phyloP scores from a whole-genome alignment of 2,888 invertebrate genomes.

The Andrena praecox region DNA sequence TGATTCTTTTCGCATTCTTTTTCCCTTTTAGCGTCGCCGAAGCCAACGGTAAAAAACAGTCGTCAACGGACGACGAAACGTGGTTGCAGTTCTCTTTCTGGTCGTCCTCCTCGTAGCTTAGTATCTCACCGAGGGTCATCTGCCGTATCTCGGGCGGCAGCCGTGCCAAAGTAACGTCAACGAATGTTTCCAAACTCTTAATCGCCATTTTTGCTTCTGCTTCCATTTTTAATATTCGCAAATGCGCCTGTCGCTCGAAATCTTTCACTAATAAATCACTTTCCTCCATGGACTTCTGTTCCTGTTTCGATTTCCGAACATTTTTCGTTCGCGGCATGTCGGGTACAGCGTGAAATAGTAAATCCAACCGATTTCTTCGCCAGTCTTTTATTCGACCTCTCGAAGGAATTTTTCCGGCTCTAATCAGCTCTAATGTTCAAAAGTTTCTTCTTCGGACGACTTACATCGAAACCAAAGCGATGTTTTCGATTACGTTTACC shows the following conservation, averaged over 20 bases:
- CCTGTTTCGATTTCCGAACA: conserved; percentile 63
- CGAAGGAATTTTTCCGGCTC: not conserved
- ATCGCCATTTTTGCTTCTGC: conserved; percentile 66
- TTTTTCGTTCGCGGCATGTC: conserved; percentile 81
- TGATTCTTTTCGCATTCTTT: conserved; percentile 64
- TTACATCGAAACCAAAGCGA: conserved; percentile 1
- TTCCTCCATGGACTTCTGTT: conserved; percentile 61
- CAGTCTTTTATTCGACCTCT: not conserved
- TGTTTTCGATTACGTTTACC: conserved; percentile 39
- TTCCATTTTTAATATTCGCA: conserved; percentile 70
- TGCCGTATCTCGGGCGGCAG: conserved; percentile 73
- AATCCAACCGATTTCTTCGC: not conserved
- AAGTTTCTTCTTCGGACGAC: not conserved
- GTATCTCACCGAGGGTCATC: conserved; percentile 73
- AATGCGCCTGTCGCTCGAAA: conserved; percentile 71
- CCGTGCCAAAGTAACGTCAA: conserved; percentile 67
- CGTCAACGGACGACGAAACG: conserved; percentile 48
- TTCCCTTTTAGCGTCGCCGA: conserved; percentile 25
- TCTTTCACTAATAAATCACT: conserved; percentile 71
- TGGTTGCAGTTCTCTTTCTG: conserved; percentile 68
- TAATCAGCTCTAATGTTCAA: not conserved
- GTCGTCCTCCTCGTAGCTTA: conserved; percentile 29
- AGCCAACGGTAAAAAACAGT: conserved; percentile 3
- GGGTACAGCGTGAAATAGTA: not conserved
- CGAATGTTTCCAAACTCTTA: conserved; percentile 63